Conservation (phyloP, 64 coral and sea anemone species). For the Cladopsammia gracilis region DNA sequence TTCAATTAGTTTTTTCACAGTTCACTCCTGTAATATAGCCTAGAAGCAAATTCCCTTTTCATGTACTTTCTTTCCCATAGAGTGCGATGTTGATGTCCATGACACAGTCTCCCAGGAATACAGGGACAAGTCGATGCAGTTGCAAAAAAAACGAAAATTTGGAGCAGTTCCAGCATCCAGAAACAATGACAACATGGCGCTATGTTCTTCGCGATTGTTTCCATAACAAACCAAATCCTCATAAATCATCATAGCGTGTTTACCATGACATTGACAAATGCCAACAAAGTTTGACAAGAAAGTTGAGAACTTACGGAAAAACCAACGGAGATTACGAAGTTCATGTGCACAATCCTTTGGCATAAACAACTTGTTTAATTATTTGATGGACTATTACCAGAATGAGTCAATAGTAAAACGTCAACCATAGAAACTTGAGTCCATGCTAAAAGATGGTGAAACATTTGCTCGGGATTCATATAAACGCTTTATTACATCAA, state of each 20-base stretch:
- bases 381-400: conserved; percentile 56
- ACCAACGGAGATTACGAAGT: neutral
- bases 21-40: too few species aligned
- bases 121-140: too few species aligned
- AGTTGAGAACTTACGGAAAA: conserved; percentile 48
- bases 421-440: neutral
- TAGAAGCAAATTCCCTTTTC: too few species aligned
- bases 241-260: conserved; percentile 43
- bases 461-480: neutral
- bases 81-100: too few species aligned
- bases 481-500: neutral
- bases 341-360: neutral
- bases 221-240: conserved; percentile 15
- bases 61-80: too few species aligned
- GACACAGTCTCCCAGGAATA: too few species aligned
- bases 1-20: too few species aligned
- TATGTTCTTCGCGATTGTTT: conserved; percentile 45
- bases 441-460: neutral
- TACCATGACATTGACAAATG: conserved; percentile 32
- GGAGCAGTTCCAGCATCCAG: too few species aligned
- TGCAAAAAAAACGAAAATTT: too few species aligned
- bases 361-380: conserved; percentile 13
- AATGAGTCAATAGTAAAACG: neutral
- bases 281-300: neutral
- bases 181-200: neutral